These are phyloP conservation scores for Ophion ellenae DNA, from an alignment of 2,888 invertebrate genomes.

Conservation along the genomic window DNA sequence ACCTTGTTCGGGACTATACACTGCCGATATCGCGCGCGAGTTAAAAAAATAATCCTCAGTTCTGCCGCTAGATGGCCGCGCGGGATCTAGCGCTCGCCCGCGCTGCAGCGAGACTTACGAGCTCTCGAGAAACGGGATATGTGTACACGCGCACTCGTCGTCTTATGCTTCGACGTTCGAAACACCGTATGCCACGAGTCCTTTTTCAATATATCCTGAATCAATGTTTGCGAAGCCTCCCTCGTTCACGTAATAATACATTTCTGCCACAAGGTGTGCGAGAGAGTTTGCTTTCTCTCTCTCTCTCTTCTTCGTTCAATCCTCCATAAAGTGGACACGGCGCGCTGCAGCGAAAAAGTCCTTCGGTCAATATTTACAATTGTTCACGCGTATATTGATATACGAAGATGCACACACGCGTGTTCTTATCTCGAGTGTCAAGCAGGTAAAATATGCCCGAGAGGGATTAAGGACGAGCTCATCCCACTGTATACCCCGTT, in stretches of 20 bases:
- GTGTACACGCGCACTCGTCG: background rate
- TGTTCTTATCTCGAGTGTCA: constrained; percentile 35
- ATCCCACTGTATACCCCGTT: constrained; percentile 63
- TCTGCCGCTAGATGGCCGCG: too few species aligned
- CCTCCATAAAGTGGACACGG: constrained; percentile 23
- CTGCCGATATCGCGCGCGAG: too few species aligned
- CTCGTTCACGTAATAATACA: constrained; percentile 52
- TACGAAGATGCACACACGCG: constrained; percentile 12
- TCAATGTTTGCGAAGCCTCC: constrained; percentile 60
- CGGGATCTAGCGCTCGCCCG: background rate
- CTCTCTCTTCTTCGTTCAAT: background rate
- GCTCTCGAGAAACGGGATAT: background rate
- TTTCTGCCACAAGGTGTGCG: constrained; percentile 19
- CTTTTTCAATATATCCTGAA: constrained; percentile 62
- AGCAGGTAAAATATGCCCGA: constrained; percentile 22
- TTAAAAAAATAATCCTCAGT: too few species aligned
- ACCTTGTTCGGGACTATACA: too few species aligned
- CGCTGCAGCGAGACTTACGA: background rate
- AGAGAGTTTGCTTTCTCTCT: background rate
- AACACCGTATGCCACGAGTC: constrained; percentile 37
- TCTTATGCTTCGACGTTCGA: background rate
- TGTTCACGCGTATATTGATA: constrained; percentile 22
- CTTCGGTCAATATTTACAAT: constrained; percentile 37
- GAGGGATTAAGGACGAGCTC: constrained; percentile 63
- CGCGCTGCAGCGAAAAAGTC: constrained; percentile 10